phyloP scores from a whole-genome alignment of 1,140 invertebrate genomes.

The Bombus turneri region DNA sequence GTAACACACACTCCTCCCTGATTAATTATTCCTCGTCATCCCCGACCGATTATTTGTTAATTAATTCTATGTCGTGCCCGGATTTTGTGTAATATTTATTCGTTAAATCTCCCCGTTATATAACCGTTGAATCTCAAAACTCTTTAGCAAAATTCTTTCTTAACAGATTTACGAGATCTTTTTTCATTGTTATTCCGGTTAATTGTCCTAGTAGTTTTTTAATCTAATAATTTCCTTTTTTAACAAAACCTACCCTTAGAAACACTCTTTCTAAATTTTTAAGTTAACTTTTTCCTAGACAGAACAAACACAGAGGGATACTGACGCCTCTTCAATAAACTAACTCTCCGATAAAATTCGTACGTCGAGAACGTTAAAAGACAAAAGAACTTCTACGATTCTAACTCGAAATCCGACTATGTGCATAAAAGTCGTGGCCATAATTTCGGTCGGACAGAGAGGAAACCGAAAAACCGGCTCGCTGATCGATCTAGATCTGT shows the following conservation, averaged over 20 bases:
- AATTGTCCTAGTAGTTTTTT: background rate
- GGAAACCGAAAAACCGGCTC: slow-evolving; percentile 45
- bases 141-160: background rate
- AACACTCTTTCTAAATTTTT: background rate
- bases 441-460: slow-evolving; percentile 27
- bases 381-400: background rate
- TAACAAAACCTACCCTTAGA: background rate
- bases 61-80: background rate
- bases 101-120: background rate
- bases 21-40: slow-evolving; percentile 37
- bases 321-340: no score
- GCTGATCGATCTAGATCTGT: slow-evolving; percentile 64
- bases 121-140: background rate
- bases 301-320: background rate
- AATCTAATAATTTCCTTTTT: background rate
- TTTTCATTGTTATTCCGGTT: background rate
- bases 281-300: background rate
- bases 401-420: background rate
- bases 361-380: background rate
- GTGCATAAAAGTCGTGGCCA: background rate
- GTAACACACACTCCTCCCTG: slow-evolving; percentile 6
- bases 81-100: background rate
- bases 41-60: slow-evolving; percentile 5
- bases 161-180: background rate
- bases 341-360: background rate